A percentile compares a stretch with the other conserved stretches of the same genome.
These are phyloP conservation scores for Casuarius casuarius DNA, from an alignment of 2,113 vertebrate species.

Conservation along the genomic window DNA sequence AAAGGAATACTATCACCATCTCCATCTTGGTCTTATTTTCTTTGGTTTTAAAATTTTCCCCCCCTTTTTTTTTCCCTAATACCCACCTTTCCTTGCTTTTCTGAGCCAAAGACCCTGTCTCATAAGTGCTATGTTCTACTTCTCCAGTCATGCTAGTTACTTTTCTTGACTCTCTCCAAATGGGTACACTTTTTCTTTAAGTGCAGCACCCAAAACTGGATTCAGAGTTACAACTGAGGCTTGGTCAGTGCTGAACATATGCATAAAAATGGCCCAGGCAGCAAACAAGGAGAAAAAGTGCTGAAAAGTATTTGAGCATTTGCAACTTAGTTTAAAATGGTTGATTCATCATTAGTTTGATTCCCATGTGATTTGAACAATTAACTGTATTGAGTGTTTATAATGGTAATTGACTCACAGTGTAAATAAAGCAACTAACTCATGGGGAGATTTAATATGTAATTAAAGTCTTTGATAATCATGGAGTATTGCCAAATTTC, in stretches of 20 bases:
- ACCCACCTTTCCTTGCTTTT: background rate
- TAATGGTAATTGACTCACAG: background rate
- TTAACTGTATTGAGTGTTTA: background rate
- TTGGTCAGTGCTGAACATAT: background rate
- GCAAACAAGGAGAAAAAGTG: background rate
- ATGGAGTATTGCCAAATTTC: background rate
- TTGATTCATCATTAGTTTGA: background rate
- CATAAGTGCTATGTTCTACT: background rate
- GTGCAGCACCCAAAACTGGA: background rate
- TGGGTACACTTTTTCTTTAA: background rate
- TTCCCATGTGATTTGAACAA: background rate
- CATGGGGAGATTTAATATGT: background rate
- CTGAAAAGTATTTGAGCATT: background rate
- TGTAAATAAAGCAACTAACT: background rate
- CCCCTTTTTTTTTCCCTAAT: background rate
- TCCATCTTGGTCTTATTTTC: background rate
- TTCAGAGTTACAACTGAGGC: background rate
- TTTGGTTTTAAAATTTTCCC: background rate
- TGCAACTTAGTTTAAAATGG: background rate
- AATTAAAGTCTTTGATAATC: background rate
- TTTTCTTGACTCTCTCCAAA: background rate
- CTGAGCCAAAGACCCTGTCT: background rate
- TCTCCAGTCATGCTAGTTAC: background rate
- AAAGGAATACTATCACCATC: background rate
- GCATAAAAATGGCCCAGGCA: background rate